Base-by-base conservation (phyloP, 2,797 vertebrate genomes). In the Gymnocypris eckloni region DNA sequence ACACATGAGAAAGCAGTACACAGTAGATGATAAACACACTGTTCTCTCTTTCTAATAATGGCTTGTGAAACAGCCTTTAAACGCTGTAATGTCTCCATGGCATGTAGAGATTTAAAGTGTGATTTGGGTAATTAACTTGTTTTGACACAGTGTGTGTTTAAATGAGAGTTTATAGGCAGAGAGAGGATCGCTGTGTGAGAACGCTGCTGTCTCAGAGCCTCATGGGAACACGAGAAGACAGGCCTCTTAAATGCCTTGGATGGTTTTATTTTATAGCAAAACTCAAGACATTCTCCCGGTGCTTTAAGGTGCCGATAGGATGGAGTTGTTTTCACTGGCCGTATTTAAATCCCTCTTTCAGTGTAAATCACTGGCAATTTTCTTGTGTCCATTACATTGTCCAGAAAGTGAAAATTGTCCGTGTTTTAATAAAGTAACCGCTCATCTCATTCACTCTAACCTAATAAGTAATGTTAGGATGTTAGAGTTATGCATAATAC, bases 91-190 rank as follows among this genome's bases (percentile, higher is more conserved):
- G 25, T 18, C 43, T 81, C 79, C 64, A 22, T 20, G 37, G 64
- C 59, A 28, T 56, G 48, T 39, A 50, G 86, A 79, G 72, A 70
- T 78, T 73, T 39, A 52, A 37, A 73, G 71, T 52, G 33, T 3
- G 15, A 85, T 87, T 9, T 64, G 81, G 41, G 90, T 93, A 90
- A 91, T 86, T 86, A 90, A 84, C 87, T 90, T 92, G 91, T 93
- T 92, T 92, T 87, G 88, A 90, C 89, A 89, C 89, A 86, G 88
- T n/a, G 78, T 79, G 87, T 89, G 87, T 64, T 89, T 91, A 85
- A 86, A 90, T 90, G 81, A 89, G 87, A 86, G 37, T 75, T 89
- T 90, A 92, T 88, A 88, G 87, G 76, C 59, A 43, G 59, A 86
- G 37, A 25, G 82, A 72, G 54, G 87, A 12, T 90, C 88, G 16